phyloP scores from a whole-genome alignment of 2,797 vertebrate genomes.

The Pseudochaenichthys georgianus region DNA sequence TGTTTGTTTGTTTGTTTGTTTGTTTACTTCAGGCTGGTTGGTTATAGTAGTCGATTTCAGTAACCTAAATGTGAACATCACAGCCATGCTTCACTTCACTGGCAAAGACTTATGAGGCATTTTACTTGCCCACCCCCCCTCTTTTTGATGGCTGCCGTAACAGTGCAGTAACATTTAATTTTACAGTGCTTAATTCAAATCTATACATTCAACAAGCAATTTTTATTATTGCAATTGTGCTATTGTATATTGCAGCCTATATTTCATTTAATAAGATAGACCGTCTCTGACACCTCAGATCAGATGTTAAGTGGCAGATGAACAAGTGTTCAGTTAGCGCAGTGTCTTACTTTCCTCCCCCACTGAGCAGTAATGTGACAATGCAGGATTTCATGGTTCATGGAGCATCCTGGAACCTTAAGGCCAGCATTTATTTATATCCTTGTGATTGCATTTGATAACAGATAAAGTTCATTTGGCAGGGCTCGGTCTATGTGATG shows the following conservation, averaged over 20 bases:
- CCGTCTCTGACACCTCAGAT: not conserved
- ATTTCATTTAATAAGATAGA: constrained; percentile 2
- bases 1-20: constrained; percentile 21
- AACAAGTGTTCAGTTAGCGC: constrained; percentile 39
- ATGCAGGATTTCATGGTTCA: constrained; percentile 73
- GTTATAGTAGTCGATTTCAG: constrained; percentile 41
- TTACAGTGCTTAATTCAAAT: constrained; percentile 8
- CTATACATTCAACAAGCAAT: not conserved
- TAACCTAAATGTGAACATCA: constrained; percentile 30
- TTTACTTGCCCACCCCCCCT: not conserved
- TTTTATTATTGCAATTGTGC: not conserved
- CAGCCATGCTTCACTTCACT: constrained; percentile 26
- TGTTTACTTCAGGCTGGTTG: constrained; percentile 37
- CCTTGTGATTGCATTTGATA: constrained; percentile 58
- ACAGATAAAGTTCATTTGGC: constrained; percentile 26
- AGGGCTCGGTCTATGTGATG: not conserved
- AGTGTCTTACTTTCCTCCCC: constrained; percentile 59
- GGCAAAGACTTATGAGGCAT: not conserved
- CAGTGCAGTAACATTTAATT: not conserved
- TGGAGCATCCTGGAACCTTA: constrained; percentile 64
- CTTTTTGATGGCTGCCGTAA: constrained; percentile 15
- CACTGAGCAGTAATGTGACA: constrained; percentile 72
- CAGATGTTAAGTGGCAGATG: constrained; percentile 50
- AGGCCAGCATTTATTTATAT: constrained; percentile 78
- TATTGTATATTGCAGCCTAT: not conserved